Conservation (phyloP, 1,140 invertebrate species). For the Macrobrachium rosenbergii region DNA sequence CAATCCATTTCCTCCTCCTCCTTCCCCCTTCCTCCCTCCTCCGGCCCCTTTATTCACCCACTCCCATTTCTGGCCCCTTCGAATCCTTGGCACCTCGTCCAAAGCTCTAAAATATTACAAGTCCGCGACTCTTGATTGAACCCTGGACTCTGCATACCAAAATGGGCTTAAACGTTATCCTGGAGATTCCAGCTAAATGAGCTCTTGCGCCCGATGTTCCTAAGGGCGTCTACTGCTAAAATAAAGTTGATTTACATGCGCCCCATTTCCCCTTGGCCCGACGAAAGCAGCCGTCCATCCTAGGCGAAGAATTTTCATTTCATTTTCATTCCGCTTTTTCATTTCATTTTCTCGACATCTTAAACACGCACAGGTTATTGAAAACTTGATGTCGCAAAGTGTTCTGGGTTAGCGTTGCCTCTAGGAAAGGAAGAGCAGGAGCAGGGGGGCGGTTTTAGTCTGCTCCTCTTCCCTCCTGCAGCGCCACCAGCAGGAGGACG, state of each 20-base stretch:
- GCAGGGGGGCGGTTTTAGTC: not conserved
- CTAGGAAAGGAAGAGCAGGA: not conserved
- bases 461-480: too few relatives aligned
- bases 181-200: constrained; percentile 31
- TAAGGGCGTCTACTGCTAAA: constrained; percentile 23
- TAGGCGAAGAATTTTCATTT: constrained; percentile 59
- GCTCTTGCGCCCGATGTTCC: constrained; percentile 22
- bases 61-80: constrained; percentile 32
- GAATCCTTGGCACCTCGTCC: constrained; percentile 60
- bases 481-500: too few relatives aligned
- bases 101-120: constrained; percentile 63
- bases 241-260: constrained; percentile 53
- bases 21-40: not conserved
- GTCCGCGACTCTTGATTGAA: constrained; percentile 62
- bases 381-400: constrained; percentile 54
- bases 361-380: constrained; percentile 62
- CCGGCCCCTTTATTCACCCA: not conserved
- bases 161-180: constrained; percentile 36
- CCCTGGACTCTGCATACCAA: constrained; percentile 49
- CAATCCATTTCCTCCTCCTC: not conserved
- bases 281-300: constrained; percentile 59
- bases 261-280: constrained; percentile 46
- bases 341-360: constrained; percentile 63
- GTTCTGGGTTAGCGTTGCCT: not conserved
- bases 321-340: constrained; percentile 62